Evolutionary conservation across 2,888 invertebrate species (phyloP), one percentile per base, ranked within the genome.

Genomic region (Agriopis aurantiaria): DNA sequence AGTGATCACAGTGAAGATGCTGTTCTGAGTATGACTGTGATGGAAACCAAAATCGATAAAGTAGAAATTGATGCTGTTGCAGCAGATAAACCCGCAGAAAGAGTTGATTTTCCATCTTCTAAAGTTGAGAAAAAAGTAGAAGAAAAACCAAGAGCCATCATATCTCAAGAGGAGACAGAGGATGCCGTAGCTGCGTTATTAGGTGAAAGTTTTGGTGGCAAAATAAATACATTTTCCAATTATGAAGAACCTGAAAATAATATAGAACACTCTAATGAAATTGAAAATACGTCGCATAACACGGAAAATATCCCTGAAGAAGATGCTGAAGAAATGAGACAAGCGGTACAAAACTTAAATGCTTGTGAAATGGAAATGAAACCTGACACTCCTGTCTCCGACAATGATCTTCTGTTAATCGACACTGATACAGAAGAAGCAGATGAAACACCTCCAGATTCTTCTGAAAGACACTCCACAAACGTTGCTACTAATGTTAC

Each of bases 151-250:
- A 95, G 97, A 59, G 97, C 97, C 10, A 95, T 97, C 0, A 98
- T 98, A 81, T 98, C 98, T 0, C 98, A 98, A 89, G 98, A 98
- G 91, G 98, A 98, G 91, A 98, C 98, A 0, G 98, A 97, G 88
- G 98, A 98, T 87, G 98, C 98, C 0, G 98, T 98, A 0, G 98
- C 98, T 9, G 98, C 98, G 0, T 91, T 98, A 43, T 90, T 98
- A 65, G 98, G 97, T 41, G 98, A 98, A 88, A 97, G 98, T 77
- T 98, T 98, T 83, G 97, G 97, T 1, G 96, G 96, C 14, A 95
- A 93, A 81, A 88, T 87, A 61, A 93, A 94, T 67, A 85, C 91
- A 11, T 96, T 96, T 86, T 91, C 92, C 52, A 95, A 93, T 80
- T 95, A 95, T 75, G 95, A 95, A 81, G 95, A 95, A 81, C 86